phyloP scores from a whole-genome alignment of 35 echinoderm and acorn worm genomes.

The Lytechinus variegatus region DNA sequence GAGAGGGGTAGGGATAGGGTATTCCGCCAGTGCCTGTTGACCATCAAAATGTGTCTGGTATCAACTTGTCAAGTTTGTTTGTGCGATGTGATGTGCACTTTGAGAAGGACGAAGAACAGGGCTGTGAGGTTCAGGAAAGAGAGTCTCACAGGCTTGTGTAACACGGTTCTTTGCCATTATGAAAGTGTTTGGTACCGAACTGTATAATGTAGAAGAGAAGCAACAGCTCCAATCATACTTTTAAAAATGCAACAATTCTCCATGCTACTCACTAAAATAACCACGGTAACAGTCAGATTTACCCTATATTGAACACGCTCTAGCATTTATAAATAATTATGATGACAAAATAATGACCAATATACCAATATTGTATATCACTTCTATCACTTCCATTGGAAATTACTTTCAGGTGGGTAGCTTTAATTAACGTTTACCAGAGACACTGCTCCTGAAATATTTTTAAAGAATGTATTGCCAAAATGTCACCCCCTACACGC shows the following conservation, averaged over 20 bases:
- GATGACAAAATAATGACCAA: not conserved
- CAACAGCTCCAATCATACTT: not conserved
- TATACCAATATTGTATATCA: not conserved
- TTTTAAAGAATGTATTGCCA: too few species aligned
- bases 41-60: constrained; percentile 31
- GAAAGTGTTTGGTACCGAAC: not conserved
- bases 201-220: not conserved
- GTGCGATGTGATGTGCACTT: constrained; percentile 45
- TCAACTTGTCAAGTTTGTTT: constrained; percentile 49
- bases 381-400: not conserved
- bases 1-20: not conserved
- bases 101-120: constrained; percentile 1
- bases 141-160: not conserved
- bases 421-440: too few species aligned
- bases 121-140: not conserved
- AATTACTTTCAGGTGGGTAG: not conserved
- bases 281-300: not conserved
- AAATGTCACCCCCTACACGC: too few species aligned
- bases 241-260: not conserved
- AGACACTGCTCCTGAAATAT: too few species aligned
- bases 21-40: not conserved
- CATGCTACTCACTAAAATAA: not conserved
- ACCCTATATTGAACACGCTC: not conserved
- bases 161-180: not conserved
- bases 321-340: not conserved